Evolutionary conservation across 2,888 invertebrate genomes (phyloP), one percentile per base, ranked within the genome.

Genomic region (Ellobium chinense): DNA sequence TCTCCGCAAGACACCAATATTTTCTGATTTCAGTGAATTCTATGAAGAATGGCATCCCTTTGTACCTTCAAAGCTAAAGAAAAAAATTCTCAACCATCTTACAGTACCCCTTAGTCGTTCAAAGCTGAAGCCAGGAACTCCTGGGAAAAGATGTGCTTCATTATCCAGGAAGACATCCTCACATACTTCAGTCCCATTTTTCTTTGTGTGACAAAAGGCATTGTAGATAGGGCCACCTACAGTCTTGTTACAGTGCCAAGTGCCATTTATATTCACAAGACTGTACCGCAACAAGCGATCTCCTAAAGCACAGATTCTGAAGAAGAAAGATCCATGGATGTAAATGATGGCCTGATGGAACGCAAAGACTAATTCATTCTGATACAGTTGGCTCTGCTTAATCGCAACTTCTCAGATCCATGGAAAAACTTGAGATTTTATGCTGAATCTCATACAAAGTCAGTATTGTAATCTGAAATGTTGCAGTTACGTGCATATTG

Each of bases 91-190:
- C 1, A 46, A 70, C 9, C 46, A 46, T 12, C 46, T 46, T 7
- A 7, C 60, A 60, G 7, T 68, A 4, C 18, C 3, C n/a, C 94
- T 95, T 95, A 94, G 97, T 96, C 89, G 96, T 65, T 98, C 97
- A 88, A 97, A 98, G 56, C 97, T 95, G 81, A 99, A 94, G 65
- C 99, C 99, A 93, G 96, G 95, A 91, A 99, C 98, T 62, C 98
- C 99, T 85, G 95, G 95, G 34, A 96, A 82, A 9, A 85, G 80
- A 24, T 73, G 63, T 4, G 85, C 84, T 2, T 83, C 70, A 75
- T 89, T 81, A 0, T 66, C 56, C 9, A 24, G 12, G 92, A 95
- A 97, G 93, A 98, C 98, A 0, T 95, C 95, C 91, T 98, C 97
- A 92, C 98, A 98, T 0, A 29, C 84, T 21, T 87, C 85, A 5